phyloP scores from a whole-genome alignment of 2,797 vertebrate species.

The Sebastes trivittatus region DNA sequence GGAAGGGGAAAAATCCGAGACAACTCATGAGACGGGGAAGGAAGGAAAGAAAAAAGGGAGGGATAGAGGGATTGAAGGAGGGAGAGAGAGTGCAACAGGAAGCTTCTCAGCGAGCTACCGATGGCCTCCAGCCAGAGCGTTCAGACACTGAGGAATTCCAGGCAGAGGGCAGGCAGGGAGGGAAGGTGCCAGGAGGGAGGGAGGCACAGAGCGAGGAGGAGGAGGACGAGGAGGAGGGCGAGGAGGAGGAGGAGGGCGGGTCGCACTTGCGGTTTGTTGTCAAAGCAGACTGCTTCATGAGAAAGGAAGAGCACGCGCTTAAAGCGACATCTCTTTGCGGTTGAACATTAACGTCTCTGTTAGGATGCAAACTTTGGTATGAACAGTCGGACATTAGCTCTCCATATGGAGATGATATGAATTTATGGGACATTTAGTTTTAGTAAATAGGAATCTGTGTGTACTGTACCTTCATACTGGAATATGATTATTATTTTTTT shows the following conservation, averaged over 20 bases:
- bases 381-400: not conserved
- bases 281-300: slow-evolving; percentile 53
- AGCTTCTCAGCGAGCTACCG: slow-evolving; percentile 75
- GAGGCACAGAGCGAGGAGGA: slow-evolving; percentile 48
- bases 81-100: slow-evolving; percentile 76
- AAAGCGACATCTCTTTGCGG: slow-evolving; percentile 10
- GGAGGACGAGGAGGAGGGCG: slow-evolving; percentile 43
- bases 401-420: not conserved
- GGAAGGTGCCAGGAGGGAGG: slow-evolving; percentile 59
- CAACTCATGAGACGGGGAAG: not conserved
- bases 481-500: not conserved
- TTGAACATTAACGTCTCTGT: slow-evolving; percentile 3
- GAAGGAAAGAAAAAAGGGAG: slow-evolving; percentile 25
- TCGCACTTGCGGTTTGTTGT: slow-evolving; percentile 68
- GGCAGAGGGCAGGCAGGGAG: slow-evolving; percentile 68
- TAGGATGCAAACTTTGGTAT: not conserved
- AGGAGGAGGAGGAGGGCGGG: slow-evolving; percentile 65
- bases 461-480: not conserved
- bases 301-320: slow-evolving; percentile 30
- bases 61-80: slow-evolving; percentile 35
- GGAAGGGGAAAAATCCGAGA: not conserved
- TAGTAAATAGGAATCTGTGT: not conserved
- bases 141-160: slow-evolving; percentile 84
- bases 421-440: not conserved
- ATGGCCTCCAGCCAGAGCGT: slow-evolving; percentile 78